These are phyloP conservation scores for Lithobates pipiens DNA, from an alignment of 2,797 vertebrate genomes.

Conservation along the genomic window DNA sequence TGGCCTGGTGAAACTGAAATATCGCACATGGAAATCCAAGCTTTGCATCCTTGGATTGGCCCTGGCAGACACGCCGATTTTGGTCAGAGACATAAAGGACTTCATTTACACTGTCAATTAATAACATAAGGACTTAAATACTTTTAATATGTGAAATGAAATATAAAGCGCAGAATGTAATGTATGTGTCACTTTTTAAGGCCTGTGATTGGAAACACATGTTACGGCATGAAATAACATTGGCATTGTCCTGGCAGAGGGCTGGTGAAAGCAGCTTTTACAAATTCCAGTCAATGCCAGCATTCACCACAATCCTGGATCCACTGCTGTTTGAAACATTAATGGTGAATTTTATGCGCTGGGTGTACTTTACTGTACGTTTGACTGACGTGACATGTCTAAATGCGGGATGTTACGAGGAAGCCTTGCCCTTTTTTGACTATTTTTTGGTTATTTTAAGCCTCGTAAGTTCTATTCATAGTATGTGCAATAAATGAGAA, in stretches of 20 bases:
- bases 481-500: too few species aligned
- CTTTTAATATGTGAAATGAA: constrained; percentile 15
- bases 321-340: background rate
- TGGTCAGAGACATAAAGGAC: constrained; percentile 4
- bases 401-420: too few species aligned
- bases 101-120: constrained; percentile 12
- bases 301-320: background rate
- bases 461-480: too few species aligned
- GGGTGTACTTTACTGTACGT: background rate
- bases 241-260: constrained; percentile 17
- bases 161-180: constrained; percentile 8
- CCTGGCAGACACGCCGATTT: background rate
- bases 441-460: too few species aligned
- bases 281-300: background rate
- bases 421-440: too few species aligned
- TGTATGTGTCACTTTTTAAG: constrained; percentile 22
- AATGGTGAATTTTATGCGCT: background rate
- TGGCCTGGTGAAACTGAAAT: background rate
- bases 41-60: background rate
- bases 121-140: constrained; percentile 16
- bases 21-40: constrained; percentile 2
- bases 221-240: constrained; percentile 19
- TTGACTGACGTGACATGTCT: background rate
- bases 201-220: constrained; percentile 32
- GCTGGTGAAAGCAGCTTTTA: constrained; percentile 5